A percentile compares a stretch with the other conserved stretches of the same genome.
Conservation (phyloP, 2,797 vertebrate species). For the Sternarchorhynchus goeldii region DNA sequence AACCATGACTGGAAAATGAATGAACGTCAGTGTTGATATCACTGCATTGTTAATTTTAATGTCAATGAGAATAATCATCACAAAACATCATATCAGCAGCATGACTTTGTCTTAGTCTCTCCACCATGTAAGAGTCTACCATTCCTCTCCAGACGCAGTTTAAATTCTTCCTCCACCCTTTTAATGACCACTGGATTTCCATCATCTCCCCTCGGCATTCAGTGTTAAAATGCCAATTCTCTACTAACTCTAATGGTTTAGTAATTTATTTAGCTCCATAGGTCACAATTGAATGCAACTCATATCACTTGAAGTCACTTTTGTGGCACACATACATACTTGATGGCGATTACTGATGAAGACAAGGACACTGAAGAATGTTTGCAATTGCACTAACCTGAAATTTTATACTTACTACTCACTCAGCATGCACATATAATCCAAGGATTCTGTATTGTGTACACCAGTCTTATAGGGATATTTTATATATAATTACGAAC, state of each 20-base stretch:
- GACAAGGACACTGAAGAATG: not conserved
- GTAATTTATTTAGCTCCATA: not conserved
- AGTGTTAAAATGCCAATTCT: too few relatives aligned
- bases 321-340: too few relatives aligned
- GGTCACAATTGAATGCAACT: not conserved
- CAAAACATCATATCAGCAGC: not conserved
- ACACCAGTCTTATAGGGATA: too few relatives aligned
- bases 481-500: too few relatives aligned
- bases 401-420: not conserved
- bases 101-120: not conserved
- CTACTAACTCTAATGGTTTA: not conserved
- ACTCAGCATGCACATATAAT: too few relatives aligned
- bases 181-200: too few relatives aligned
- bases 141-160: too few relatives aligned
- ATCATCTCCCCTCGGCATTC: too few relatives aligned
- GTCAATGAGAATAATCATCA: not conserved
- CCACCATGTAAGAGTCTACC: not conserved
- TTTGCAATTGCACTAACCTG: not conserved
- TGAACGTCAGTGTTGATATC: slow-evolving; percentile 26
- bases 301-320: too few relatives aligned
- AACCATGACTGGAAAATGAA: not conserved
- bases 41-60: not conserved
- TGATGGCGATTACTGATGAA: not conserved
- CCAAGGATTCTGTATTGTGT: too few relatives aligned
- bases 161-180: too few relatives aligned